Percentiles rank a stretch among this genome's conserved stretches.
Conservation (phyloP, 2,888 invertebrate species). For the Stenodema calcarata region DNA sequence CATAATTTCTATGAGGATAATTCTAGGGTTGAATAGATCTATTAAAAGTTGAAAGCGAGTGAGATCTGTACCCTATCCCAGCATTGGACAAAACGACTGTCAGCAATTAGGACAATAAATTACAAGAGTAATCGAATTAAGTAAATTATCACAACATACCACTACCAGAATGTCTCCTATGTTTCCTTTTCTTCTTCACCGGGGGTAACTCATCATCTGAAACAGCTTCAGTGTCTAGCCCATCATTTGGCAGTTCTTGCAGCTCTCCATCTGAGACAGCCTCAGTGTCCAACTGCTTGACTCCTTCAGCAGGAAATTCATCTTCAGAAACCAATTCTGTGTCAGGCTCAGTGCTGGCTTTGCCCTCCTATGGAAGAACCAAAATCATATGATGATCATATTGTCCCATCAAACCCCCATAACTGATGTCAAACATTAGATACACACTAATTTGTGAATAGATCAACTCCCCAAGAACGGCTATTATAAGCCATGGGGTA, state of each 20-base stretch:
- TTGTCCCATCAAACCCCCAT: too few relatives aligned
- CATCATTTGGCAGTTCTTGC: conserved; percentile 63
- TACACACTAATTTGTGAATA: too few relatives aligned
- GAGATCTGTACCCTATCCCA: too few relatives aligned
- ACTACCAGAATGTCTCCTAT: conserved; percentile 29
- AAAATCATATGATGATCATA: too few relatives aligned
- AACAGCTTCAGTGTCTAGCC: conserved; percentile 66
- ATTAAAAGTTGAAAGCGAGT: too few relatives aligned
- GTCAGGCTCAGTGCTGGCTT: conserved; percentile 68
- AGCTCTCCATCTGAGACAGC: conserved; percentile 81
- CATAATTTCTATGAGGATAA: too few relatives aligned
- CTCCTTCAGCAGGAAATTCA: conserved; percentile 56
- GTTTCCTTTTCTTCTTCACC: conserved; percentile 60
- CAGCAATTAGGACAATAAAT: not conserved
- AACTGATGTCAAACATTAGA: too few relatives aligned
- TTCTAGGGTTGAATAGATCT: too few relatives aligned
- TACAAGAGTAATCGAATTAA: not conserved
- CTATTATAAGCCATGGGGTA: too few relatives aligned
- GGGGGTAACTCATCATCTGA: conserved; percentile 83
- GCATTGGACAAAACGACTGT: not conserved
- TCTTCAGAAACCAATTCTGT: conserved; percentile 67
- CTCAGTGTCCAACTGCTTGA: conserved; percentile 70
- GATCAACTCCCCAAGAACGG: too few relatives aligned
- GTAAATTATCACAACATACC: not conserved
- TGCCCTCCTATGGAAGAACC: not conserved